Base-by-base conservation (phyloP, 2,113 vertebrate species). In the Dipodomys merriami region DNA sequence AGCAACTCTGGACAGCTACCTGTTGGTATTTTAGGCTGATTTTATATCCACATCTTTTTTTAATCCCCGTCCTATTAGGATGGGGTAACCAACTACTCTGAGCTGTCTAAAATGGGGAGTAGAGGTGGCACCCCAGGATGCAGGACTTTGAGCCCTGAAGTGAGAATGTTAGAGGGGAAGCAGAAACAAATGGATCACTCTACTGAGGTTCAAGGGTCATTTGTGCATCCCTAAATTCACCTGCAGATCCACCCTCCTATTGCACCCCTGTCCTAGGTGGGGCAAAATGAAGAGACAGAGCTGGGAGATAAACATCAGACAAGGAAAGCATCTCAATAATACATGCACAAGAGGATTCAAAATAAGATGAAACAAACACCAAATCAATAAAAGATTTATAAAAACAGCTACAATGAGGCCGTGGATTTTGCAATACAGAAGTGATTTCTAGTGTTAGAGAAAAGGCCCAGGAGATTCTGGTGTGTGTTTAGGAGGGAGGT, bases 241-340 rank as follows among this genome's bases (percentile, higher is more conserved):
- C 12, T 6, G 1, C 16, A 23, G 12, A 16, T 5, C 18, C 23
- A 60, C 30, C 53, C 53, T 57, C 13, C 53, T 57, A 1, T 25
- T 69, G 16, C 16, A 20, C 11, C 44, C 6, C 13, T 20, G 2
- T 30, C 30, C 30, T 0, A 6, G 2, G 16, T n/a, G 10, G 25
- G n/a, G 0, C 12, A 62, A 33, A 23, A 72, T 22, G 35, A 25
- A 84, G 7, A 33, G 5, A 60, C 19, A 69, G 44, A 88, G 20
- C 44, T 4, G 11, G 49, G 33, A 29, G 10, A 80, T 9, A 30
- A 1, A 4, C 6, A 9, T 22, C 10, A 13, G 30, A 25, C 33
- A 44, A 93, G 49, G 44, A 30, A 5, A 25, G 23, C 46, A 53
- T 64, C 73, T 72, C 35, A 62, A 65, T 60, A 30, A 82, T 3